These are phyloP conservation scores for Synanthedon andrenaeformis DNA, from an alignment of 2,888 invertebrate species.

Conservation along the genomic window DNA sequence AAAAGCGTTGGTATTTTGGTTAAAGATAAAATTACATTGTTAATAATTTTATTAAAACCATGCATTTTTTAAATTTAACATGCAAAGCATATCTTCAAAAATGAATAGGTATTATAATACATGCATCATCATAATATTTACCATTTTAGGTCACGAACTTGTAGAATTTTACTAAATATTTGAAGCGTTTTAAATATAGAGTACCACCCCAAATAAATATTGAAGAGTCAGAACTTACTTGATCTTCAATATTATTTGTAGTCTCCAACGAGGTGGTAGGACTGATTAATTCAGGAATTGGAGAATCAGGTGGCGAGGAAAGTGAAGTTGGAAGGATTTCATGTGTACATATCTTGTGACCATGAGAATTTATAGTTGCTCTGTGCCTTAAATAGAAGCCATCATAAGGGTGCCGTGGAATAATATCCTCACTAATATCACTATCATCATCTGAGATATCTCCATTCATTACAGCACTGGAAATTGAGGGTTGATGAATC, in stretches of 20 bases:
- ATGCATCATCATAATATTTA: background rate
- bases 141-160: background rate
- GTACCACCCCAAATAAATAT: background rate
- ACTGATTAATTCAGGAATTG: slow-evolving; percentile 6
- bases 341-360: slow-evolving; percentile 55
- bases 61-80: too few species aligned
- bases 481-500: slow-evolving; percentile 2
- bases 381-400: slow-evolving; percentile 58
- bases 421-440: slow-evolving; percentile 37
- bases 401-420: slow-evolving; percentile 63
- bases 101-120: background rate
- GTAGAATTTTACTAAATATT: too few species aligned
- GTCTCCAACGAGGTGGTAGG: slow-evolving; percentile 12
- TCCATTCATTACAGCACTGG: slow-evolving; percentile 24
- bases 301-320: slow-evolving; percentile 27
- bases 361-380: slow-evolving; percentile 43
- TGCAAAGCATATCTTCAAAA: too few species aligned
- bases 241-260: slow-evolving; percentile 26
- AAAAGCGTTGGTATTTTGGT: background rate
- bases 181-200: too few species aligned
- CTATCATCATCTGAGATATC: slow-evolving; percentile 34
- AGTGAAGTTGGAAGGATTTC: slow-evolving; percentile 50
- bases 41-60: too few species aligned
- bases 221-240: slow-evolving; percentile 36
- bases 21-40: background rate